These are phyloP conservation scores for Hymenopus coronatus DNA, from an alignment of 2,888 invertebrate genomes.

Conservation along the genomic window DNA sequence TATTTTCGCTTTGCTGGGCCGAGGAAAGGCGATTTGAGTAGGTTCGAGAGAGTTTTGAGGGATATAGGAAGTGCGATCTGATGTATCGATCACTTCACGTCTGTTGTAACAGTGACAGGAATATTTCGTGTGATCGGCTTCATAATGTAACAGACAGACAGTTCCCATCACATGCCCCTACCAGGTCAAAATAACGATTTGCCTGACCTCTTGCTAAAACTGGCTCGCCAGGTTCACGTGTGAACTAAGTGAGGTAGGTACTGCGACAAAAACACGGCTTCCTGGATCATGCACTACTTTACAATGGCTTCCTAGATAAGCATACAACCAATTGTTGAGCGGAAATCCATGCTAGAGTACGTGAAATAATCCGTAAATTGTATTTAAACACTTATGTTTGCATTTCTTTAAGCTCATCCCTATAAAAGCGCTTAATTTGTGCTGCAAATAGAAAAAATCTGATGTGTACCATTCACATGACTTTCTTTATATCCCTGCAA, in stretches of 20 bases:
- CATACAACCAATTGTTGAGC: too few relatives aligned
- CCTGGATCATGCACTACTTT: neutral
- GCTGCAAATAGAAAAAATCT: too few relatives aligned
- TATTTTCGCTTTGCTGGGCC: neutral
- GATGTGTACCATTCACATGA: too few relatives aligned
- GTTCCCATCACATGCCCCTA: neutral
- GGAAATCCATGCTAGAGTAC: too few relatives aligned
- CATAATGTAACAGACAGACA: neutral
- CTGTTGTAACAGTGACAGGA: neutral
- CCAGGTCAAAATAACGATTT: neutral
- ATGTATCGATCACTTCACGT: neutral
- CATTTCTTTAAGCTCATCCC: too few relatives aligned
- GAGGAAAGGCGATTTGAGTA: neutral
- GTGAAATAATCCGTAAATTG: too few relatives aligned
- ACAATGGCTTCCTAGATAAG: neutral
- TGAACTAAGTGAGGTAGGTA: neutral
- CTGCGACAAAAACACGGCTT: neutral
- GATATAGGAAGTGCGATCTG: neutral
- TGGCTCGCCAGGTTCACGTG: neutral
- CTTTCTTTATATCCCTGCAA: too few relatives aligned
- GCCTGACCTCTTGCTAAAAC: neutral
- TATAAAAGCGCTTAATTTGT: too few relatives aligned
- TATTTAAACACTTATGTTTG: too few relatives aligned
- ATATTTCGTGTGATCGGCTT: neutral
- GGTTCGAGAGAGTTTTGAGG: neutral